Base-by-base conservation (phyloP, 2,113 vertebrate species). In the Carassius gibelio region DNA sequence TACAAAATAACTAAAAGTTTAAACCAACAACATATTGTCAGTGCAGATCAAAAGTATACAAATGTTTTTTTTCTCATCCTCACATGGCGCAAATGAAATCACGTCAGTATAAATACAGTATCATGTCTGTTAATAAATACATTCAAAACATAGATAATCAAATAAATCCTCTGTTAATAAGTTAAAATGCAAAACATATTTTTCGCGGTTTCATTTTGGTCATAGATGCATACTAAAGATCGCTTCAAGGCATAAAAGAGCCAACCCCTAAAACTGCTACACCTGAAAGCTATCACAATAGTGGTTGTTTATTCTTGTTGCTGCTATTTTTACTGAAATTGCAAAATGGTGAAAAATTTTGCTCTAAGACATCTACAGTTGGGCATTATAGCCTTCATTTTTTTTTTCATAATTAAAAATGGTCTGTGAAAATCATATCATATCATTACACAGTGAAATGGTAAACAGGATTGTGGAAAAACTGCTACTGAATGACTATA, bases 31-130 rank as follows among this genome's bases (percentile, higher is more conserved):
- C 85, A 87, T 88, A 87, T 87, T 91, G 94, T 94, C 91, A 93
- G 93, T 94, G 94, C 93, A 94, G 93, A 93, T 93, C 88, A 92
- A 94, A 93, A 94, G 92, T 94, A 94, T 93, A 93, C 89, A 92
- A 86, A 85, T 26, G 8, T 74, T 92, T 4, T 79, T 61, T 78
- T n/a, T n/a, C 23, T 92, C 93, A 68, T 82, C 71, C 66, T 74
- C 68, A 61, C 61, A 81, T 64, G 72, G 50, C 48, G 89, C 92
- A 92, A 92, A 91, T 89, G 85, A 91, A 90, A 81, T 83, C 55
- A 78, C 85, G 83, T 79, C 61, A 74, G 82, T 89, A 90, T 85
- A 89, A 89, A 90, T 89, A 90, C 86, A 91, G 84, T 42, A 69
- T 83, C 38, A 45, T 66, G 82, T 85, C n/a, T 85, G 76, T 84